Evolutionary conservation across 2,888 invertebrate genomes (phyloP), one percentile per base, ranked within the genome.

Genomic region (Cyaniris semiargus): DNA sequence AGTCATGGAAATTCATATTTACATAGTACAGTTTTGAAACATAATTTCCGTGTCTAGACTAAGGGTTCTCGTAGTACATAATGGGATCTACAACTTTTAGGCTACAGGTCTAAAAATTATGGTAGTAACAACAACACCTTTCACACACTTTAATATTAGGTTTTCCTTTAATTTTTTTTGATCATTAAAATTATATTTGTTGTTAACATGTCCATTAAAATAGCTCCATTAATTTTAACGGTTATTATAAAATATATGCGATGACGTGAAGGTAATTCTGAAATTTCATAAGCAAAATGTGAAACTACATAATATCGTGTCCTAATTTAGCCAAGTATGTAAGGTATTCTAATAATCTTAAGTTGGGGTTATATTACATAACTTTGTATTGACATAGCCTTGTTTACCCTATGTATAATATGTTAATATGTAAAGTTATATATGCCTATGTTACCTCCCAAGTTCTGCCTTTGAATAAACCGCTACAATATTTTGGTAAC

Each of bases 301-400:
- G 31, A 31, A 18, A 66, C 27, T 15, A 15, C 27, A 18, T 66
- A 31, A 66, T 27, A 31, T 27, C 66, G 31, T 66, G 66, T 66
- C 48, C 53, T 21, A 27, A 23, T 74, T 74, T 74, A 74, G 53
- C 15, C 8, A 8, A 53, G 27, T 48, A 74, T 53, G 44, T 74
- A 18, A 74, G 74, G 23, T 53, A 74, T 74, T 74, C 27, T 27
- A 23, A 44, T 44, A 31, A 53, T 74, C 44, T 15, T 27, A 74
- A 48, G 74, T 27, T 74, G 7, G 7, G 7, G 7, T 3, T 72
- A 38, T 74, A 74, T 74, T 48, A 74, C 15, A 31, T 74, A 74
- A 74, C 38, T 74, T 74, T 27, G 27, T 74, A 74, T 74, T 74
- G 74, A 74, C 74, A 48, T 18, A 53, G 18, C 27, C 74, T 4